Evolutionary conservation across 2,113 vertebrate species (phyloP), one percentile per base, ranked within the genome.

Genomic region (Zapus hudsonius): DNA sequence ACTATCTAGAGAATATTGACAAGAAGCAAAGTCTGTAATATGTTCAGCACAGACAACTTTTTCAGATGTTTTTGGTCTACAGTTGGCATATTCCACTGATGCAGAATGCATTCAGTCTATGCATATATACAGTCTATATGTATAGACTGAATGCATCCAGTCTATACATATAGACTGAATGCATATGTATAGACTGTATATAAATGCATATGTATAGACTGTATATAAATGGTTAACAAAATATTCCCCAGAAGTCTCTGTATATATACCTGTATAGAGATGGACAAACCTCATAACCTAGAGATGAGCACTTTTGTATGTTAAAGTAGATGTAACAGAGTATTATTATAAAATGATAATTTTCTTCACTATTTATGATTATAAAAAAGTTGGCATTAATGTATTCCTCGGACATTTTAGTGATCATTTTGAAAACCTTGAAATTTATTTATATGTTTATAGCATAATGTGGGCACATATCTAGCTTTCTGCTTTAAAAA

Each of bases 341-440:
- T 91, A 66, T 76, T 89, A 23, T 42, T 86, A 12, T 55, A 75
- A 93, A 89, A 61, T 86, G 38, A 73, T 84, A 6, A 33, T 74
- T 73, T 93, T 86, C 33, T 92, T 84, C 75, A 92, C 16, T 92
- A 87, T 94, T 95, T 94, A 86, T 76, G 38, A 94, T 83, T 94
- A 27, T 73, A 87, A 87, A 95, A 88, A 75, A 19, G 93, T 52
- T 72, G 13, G 59, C 67, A 17, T 66, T 22, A 85, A 92, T 33
- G 25, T 87, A 47, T 90, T 90, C 52, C 17, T 40, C 33, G 64
- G 11, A 61, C 38, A 83, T 83, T 57, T 87, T 72, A 87, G 73
- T 84, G 72, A 79, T 67, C 84, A 81, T 84, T 92, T 93, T 93
- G 63, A 83, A 94, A 93, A 76, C 33, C 64, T 83, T 81, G 19